phyloP scores from a whole-genome alignment of 2,113 vertebrate genomes.

The Cyanoderma ruficeps region DNA sequence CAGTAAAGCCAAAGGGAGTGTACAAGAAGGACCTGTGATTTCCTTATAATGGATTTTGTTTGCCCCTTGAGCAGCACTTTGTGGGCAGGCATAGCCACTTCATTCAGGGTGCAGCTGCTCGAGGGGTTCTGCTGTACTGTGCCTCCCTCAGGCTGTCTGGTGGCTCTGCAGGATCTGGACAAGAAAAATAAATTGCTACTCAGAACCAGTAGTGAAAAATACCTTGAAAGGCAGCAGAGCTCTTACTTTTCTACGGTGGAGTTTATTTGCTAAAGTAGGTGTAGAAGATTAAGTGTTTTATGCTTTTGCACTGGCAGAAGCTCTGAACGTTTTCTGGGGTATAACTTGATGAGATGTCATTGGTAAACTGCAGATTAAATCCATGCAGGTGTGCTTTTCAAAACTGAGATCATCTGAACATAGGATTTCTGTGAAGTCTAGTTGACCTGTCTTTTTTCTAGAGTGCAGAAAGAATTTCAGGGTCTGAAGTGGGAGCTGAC shows the following conservation, averaged over 20 bases:
- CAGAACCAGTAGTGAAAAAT: neutral
- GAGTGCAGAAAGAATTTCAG: neutral
- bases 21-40: neutral
- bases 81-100: neutral
- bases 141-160: neutral
- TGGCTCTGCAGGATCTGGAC: too few relatives aligned
- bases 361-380: neutral
- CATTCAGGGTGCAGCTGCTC: neutral
- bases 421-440: neutral
- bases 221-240: neutral
- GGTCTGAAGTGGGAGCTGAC: neutral
- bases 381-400: neutral
- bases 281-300: neutral
- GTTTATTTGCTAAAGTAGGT: neutral
- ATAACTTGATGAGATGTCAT: neutral
- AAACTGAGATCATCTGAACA: neutral
- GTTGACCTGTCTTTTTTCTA: neutral
- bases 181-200: neutral
- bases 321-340: neutral
- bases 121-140: neutral
- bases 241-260: neutral
- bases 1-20: neutral
- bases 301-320: neutral
- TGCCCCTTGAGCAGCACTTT: neutral
- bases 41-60: conserved; percentile 13